Percentiles rank a stretch among this genome's conserved stretches.
Evolutionary conservation across 2,113 vertebrate genomes (phyloP).

Genomic region (Takifugu flavidus): DNA sequence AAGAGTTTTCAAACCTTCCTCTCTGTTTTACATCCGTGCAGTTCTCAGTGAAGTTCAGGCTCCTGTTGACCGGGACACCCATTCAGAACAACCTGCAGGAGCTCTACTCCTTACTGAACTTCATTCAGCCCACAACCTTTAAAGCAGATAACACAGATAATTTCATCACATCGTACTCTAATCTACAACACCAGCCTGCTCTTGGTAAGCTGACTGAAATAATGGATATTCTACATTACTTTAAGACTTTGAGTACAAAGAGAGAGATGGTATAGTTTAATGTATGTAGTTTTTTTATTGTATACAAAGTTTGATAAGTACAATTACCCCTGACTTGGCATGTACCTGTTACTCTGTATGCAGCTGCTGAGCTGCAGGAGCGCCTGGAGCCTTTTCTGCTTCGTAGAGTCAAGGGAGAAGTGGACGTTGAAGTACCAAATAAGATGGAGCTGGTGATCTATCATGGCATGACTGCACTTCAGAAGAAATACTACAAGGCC

Average conservation of each 20-base stretch:
- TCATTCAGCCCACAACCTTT: conserved; percentile 85
- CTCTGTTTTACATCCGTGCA: conserved; percentile 36
- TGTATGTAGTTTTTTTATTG: too few species aligned
- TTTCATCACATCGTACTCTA: conserved; percentile 78
- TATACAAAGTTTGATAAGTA: too few species aligned
- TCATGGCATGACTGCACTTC: conserved; percentile 89
- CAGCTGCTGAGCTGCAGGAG: conserved; percentile 82
- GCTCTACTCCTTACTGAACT: conserved; percentile 86
- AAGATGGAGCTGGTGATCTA: conserved; percentile 88
- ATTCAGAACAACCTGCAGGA: conserved; percentile 92
- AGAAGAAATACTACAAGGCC: conserved; percentile 90
- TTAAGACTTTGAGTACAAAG: neutral
- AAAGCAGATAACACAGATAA: conserved; percentile 66
- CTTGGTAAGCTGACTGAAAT: conserved; percentile 64
- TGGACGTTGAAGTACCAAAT: conserved; percentile 84
- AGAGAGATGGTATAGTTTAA: neutral
- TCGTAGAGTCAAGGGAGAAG: conserved; percentile 87
- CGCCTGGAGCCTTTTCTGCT: conserved; percentile 88
- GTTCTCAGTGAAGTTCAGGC: conserved; percentile 82
- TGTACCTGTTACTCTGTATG: neutral
- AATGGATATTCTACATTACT: neutral
- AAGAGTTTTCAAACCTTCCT: neutral
- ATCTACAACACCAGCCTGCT: conserved; percentile 71
- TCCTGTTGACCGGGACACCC: conserved; percentile 90
- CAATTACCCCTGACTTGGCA: neutral